phyloP scores from a whole-genome alignment of 2,113 vertebrate genomes.

The Psettodes erumei region DNA sequence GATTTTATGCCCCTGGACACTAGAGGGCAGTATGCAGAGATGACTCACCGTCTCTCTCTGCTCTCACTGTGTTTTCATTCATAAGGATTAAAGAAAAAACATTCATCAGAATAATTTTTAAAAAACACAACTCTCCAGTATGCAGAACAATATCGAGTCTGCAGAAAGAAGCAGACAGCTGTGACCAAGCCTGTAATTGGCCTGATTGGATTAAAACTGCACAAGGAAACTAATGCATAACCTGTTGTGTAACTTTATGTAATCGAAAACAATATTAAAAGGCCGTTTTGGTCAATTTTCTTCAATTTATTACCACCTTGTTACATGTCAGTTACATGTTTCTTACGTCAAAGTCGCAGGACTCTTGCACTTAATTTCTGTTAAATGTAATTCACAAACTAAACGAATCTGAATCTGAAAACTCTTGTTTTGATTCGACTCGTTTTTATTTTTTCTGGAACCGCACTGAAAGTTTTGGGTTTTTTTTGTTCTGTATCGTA shows the following conservation, averaged over 20 bases:
- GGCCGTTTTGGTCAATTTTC: background rate
- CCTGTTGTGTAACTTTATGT: background rate
- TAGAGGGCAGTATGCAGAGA: constrained; percentile 58
- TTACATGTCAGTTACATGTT: background rate
- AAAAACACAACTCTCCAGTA: too few species aligned
- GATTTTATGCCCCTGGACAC: constrained; percentile 42
- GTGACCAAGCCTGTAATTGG: background rate
- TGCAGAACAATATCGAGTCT: background rate
- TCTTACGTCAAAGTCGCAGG: background rate
- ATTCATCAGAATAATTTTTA: too few species aligned
- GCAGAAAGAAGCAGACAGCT: background rate
- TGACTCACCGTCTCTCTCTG: background rate
- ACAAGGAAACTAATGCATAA: background rate
- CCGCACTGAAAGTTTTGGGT: background rate
- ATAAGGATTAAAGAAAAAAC: too few species aligned
- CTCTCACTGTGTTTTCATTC: background rate
- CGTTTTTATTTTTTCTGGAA: background rate
- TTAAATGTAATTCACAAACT: background rate
- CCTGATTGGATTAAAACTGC: background rate
- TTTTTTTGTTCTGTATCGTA: background rate
- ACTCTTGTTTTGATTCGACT: background rate
- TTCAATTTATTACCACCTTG: background rate
- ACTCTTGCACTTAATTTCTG: background rate
- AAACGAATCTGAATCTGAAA: background rate
- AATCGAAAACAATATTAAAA: background rate